Evolutionary conservation across 2,888 invertebrate species (phyloP).

Genomic region (Pheosia gnoma): DNA sequence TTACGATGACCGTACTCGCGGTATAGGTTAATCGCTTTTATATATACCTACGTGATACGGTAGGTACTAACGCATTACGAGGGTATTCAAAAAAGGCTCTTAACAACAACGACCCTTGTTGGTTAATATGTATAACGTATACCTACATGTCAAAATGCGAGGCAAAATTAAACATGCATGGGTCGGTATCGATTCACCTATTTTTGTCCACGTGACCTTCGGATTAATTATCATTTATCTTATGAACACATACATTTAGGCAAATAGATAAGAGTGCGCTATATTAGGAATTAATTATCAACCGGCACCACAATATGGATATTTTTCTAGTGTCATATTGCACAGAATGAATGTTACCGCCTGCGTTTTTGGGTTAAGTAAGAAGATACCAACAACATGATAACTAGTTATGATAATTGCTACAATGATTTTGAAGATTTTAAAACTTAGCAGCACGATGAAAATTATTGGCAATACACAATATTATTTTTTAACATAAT

Average conservation of each 20-base stretch:
- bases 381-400: background rate
- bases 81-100: conserved; percentile 21
- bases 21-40: background rate
- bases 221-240: conserved; percentile 9
- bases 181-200: conserved; percentile 16
- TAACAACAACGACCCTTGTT: conserved; percentile 18
- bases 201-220: conserved; percentile 15
- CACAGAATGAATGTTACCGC: background rate
- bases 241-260: background rate
- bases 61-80: conserved; percentile 18
- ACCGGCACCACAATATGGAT: background rate
- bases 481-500: too few species aligned
- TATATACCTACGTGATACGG: conserved; percentile 2
- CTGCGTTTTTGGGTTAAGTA: background rate
- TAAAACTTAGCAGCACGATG: too few species aligned
- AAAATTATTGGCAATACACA: too few species aligned
- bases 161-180: conserved; percentile 21
- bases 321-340: background rate
- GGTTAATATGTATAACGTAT: conserved; percentile 5
- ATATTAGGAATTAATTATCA: background rate
- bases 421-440: too few species aligned
- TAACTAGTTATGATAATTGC: too few species aligned
- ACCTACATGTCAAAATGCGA: conserved; percentile 12
- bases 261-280: background rate
- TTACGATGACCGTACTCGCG: conserved; percentile 31